Base-by-base conservation (phyloP, 1,140 invertebrate species). In the Oryzaephilus surinamensis region DNA sequence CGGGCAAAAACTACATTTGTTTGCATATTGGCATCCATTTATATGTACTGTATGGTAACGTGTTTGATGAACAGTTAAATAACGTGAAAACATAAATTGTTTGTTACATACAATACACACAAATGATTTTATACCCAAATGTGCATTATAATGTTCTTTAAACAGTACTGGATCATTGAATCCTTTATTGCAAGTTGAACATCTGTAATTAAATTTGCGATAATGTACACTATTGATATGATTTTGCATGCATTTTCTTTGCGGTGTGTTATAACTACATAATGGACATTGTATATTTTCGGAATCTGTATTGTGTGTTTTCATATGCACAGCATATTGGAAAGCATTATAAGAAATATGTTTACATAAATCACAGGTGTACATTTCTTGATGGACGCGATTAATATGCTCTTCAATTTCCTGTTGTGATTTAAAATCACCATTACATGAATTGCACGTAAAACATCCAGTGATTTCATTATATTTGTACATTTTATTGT, bases 61-160 rank as follows among this genome's bases (percentile, higher is more conserved):
- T 46, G 12, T 66, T 56, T 31, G 64, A 41, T 18, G 64, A 12
- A 26, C 62, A 53, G 27, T 50, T 58, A 33, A 58, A 56, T 46
- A 59, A 58, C 63, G 74, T 58, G 58, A 76, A 42, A 62, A 75
- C 1, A 66, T 70, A 50, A 78, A 81, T 1, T 65, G 60, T 31
- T 72, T 71, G 2, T 67, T 67, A 50, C 79, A 82, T 1, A 75
- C 63, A 24, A 72, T 69, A 49, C 80, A 83, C 16, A 61, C 61
- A 48, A 74, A 76, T 0, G 77, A 73, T 50, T 83, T 72, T 46
- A 84, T 77, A 0, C 81, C 76, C 0, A 73, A 73, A 7, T 81
- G 69, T 1, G 74, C 76, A 48, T 79, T 73, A 40, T 74, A 62
- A 32, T 81, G 76, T 43, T 76, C 73, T 17, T 50, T 55, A 24